phyloP scores from a whole-genome alignment of 2,113 vertebrate genomes.

The Promerops cafer region DNA sequence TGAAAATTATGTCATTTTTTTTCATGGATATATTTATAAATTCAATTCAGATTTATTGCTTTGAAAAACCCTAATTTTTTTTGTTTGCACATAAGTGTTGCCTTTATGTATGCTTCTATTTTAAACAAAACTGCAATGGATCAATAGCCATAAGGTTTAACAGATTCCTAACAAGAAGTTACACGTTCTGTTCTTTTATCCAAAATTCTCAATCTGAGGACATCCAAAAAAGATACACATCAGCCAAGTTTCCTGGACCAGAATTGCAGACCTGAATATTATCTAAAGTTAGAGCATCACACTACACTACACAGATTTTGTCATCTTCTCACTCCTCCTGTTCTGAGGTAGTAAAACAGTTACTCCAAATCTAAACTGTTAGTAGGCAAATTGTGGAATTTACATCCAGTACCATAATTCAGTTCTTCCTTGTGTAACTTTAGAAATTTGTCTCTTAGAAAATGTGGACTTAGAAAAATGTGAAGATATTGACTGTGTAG shows the following conservation, averaged over 20 bases:
- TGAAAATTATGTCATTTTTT: not conserved
- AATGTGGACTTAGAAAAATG: not conserved
- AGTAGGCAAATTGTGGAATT: not conserved
- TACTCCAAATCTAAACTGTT: not conserved
- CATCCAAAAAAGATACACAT: not conserved
- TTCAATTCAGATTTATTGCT: not conserved
- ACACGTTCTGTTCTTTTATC: not conserved
- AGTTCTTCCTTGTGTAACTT: not conserved
- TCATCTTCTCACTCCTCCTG: not conserved
- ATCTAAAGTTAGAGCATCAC: not conserved
- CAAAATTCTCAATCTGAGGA: not conserved
- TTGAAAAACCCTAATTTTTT: not conserved
- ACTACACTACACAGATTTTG: not conserved
- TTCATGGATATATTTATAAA: not conserved
- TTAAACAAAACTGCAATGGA: not conserved
- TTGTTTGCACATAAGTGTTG: not conserved
- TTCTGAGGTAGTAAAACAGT: not conserved
- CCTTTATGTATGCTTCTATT: not conserved
- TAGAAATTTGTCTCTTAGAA: not conserved
- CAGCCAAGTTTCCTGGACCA: not conserved
- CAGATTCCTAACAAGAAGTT: not conserved
- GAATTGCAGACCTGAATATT: not conserved
- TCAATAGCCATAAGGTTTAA: constrained; percentile 2
- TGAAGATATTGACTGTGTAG: not conserved
- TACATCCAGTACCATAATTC: not conserved